Base-by-base conservation (phyloP, 2,797 vertebrate genomes). In the Cercopithecus hamlyni region DNA sequence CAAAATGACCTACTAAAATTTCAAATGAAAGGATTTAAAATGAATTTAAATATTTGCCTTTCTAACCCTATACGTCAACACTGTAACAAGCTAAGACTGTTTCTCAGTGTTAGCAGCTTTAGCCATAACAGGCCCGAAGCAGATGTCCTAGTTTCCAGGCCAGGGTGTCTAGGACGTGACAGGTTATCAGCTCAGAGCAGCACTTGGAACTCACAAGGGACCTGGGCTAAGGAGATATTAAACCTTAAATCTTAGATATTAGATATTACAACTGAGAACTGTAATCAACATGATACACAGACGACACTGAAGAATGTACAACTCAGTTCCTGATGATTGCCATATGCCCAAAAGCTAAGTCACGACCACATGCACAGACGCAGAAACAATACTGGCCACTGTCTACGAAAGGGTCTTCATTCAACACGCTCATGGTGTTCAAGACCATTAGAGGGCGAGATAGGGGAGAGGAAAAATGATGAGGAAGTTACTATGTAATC, bases 1-100 rank as follows among this genome's bases (percentile, higher is more conserved):
- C 82, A 64, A 73, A 80, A 76, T 39, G 52, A 84, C 75, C 58
- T 57, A 36, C 30, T 83, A 58, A 77, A n/a, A 79, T 50, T 43
- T 43, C 58, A 84, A 73, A 70, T 36, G 4, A 52, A 88, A 84
- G n/a, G 27, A 26, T 55, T 90, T 81, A 92, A 5, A 67, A 39
- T 8, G 43, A 88, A 45, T 5, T 81, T 72, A 57, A 75, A 7
- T 22, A 41, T 36, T 7, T 86, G 45, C 55, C 61, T 84, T 41
- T 85, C 48, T 36, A 64, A 22, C 57, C 17, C 22, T 17, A 14
- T 2, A 11, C 0, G 9, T 58, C 75, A 48, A 5, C 1, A 30
- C 20, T 55, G 2, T 15, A 20, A 33, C 26, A 30, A 22, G 27
- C 20, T 8, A 52, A 50, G 41, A 19, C 6, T 24, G 13, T 41